These are phyloP conservation scores for Melopsittacus undulatus DNA, from an alignment of 2,797 vertebrate genomes.

Conservation along the genomic window DNA sequence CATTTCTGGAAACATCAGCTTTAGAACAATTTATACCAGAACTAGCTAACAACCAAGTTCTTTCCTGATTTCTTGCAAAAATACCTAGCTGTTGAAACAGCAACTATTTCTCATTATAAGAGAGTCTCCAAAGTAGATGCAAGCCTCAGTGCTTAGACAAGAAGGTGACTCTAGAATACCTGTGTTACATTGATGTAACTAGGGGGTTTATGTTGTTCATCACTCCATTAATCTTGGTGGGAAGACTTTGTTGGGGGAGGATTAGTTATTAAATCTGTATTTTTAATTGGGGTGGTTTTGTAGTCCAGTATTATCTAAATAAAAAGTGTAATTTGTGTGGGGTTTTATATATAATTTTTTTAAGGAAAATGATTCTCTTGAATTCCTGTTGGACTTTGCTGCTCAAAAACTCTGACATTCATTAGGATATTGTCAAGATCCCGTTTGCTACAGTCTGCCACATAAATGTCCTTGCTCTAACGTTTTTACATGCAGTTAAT, in stretches of 20 bases:
- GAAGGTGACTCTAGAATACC: background rate
- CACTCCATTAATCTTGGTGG: background rate
- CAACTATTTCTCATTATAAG: background rate
- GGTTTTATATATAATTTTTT: background rate
- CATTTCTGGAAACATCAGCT: background rate
- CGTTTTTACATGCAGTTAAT: background rate
- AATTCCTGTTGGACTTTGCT: background rate
- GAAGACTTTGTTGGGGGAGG: background rate
- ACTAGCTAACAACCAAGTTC: background rate
- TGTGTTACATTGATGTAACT: constrained; percentile 26
- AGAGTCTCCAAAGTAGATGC: background rate
- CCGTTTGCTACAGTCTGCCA: background rate
- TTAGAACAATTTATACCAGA: background rate
- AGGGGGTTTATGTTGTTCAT: constrained; percentile 34
- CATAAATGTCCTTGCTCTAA: background rate
- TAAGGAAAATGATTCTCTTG: background rate
- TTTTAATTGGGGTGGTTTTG: constrained; percentile 31
- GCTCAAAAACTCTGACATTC: background rate
- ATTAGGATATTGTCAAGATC: background rate
- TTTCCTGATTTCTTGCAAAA: background rate
- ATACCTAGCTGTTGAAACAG: background rate
- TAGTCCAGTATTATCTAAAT: background rate
- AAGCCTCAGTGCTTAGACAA: background rate
- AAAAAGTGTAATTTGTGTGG: background rate
- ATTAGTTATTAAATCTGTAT: constrained; percentile 41